Conservation (phyloP, 2,113 vertebrate species). For the Tenebrosternarchus preto region DNA sequence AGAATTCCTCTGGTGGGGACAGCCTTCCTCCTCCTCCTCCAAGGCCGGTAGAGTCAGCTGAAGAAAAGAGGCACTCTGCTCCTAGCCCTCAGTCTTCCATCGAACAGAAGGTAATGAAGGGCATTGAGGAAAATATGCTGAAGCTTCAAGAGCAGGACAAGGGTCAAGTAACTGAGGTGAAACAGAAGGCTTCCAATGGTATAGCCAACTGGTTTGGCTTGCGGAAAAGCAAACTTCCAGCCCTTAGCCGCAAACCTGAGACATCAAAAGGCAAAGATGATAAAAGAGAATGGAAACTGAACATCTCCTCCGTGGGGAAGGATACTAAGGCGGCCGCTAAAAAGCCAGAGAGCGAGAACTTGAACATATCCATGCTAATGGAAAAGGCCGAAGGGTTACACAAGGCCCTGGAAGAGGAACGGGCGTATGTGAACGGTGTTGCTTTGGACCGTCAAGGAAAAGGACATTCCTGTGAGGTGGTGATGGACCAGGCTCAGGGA, state of each 20-base stretch:
- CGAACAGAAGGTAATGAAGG: constrained; percentile 98
- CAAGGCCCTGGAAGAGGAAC: constrained; percentile 89
- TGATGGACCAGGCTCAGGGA: constrained; percentile 80
- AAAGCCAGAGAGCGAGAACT: constrained; percentile 83
- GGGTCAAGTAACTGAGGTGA: constrained; percentile 74
- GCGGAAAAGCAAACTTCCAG: constrained; percentile 90
- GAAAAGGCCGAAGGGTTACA: constrained; percentile 92
- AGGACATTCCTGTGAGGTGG: constrained; percentile 75
- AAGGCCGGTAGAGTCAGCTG: constrained; percentile 53
- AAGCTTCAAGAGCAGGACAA: constrained; percentile 88
- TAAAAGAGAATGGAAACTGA: constrained; percentile 75
- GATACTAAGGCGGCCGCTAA: constrained; percentile 78
- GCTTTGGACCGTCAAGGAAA: constrained; percentile 79
- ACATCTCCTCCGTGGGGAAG: constrained; percentile 72
- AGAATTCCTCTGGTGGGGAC: constrained; percentile 71
- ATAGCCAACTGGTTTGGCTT: constrained; percentile 95
- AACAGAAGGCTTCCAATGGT: constrained; percentile 87
- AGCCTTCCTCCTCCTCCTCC: constrained; percentile 72
- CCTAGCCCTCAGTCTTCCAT: constrained; percentile 81
- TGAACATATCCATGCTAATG: constrained; percentile 96
- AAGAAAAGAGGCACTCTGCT: constrained; percentile 63
- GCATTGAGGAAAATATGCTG: constrained; percentile 92
- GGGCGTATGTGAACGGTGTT: constrained; percentile 84
- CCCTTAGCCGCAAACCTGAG: constrained; percentile 85
- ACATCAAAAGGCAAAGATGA: constrained; percentile 76